Evolutionary conservation across 2,888 invertebrate species (phyloP).

Genomic region (Tryphoninae sp.): DNA sequence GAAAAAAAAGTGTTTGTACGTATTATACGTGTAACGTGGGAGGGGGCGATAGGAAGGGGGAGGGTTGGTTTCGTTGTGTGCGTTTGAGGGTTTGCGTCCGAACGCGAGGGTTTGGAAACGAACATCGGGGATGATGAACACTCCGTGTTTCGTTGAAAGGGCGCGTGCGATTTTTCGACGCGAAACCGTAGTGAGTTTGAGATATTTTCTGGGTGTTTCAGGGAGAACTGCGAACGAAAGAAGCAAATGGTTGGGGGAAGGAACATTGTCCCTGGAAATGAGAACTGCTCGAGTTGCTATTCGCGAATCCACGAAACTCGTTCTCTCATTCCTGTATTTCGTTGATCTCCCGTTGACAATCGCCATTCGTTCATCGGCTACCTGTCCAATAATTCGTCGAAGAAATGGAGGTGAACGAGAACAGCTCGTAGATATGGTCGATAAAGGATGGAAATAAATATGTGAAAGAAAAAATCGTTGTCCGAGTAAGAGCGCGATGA

Average conservation of each 20-base stretch:
- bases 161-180: constrained; percentile 21
- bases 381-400: too few species aligned
- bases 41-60: neutral
- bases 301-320: constrained; percentile 1
- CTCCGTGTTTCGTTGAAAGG: constrained; percentile 2
- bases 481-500: too few species aligned
- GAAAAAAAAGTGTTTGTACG: constrained; percentile 61
- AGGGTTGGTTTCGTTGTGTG: too few species aligned
- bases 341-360: neutral
- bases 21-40: constrained; percentile 14
- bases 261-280: constrained; percentile 16
- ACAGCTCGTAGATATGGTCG: too few species aligned
- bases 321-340: neutral
- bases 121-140: constrained; percentile 64
- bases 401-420: too few species aligned
- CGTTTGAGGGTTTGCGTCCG: too few species aligned
- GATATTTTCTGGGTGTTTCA: neutral
- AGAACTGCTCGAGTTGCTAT: constrained; percentile 19
- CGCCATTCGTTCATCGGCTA: too few species aligned
- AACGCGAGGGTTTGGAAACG: too few species aligned
- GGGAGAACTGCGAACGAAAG: neutral
- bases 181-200: constrained; percentile 5
- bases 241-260: constrained; percentile 1
- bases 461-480: too few species aligned
- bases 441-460: too few species aligned